phyloP scores from a whole-genome alignment of 2,797 vertebrate genomes.

The Pampus argenteus region DNA sequence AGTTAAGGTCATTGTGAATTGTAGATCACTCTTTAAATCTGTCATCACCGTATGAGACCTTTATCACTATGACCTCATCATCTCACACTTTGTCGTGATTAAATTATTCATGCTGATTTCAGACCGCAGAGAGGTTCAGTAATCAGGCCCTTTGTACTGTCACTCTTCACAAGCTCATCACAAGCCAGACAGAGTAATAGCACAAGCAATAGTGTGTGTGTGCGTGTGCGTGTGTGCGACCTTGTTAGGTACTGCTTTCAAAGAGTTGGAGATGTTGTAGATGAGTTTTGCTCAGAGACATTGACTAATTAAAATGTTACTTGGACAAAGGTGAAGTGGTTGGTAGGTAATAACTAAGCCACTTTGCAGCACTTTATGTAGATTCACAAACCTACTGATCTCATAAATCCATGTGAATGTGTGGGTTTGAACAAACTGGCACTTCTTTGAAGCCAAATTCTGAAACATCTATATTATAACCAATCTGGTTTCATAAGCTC shows the following conservation, averaged over 20 bases:
- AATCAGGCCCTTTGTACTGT: slow-evolving; percentile 43
- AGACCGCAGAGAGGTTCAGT: slow-evolving; percentile 26
- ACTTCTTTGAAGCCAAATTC: neutral
- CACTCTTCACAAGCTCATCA: slow-evolving; percentile 24
- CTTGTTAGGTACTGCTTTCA: neutral
- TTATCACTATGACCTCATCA: slow-evolving; percentile 43
- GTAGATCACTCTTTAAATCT: slow-evolving; percentile 25
- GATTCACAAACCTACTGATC: slow-evolving; percentile 10
- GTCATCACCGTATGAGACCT: slow-evolving; percentile 28
- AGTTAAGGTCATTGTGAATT: slow-evolving; percentile 23
- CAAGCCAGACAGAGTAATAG: slow-evolving; percentile 21
- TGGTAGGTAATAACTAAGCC: slow-evolving; percentile 11
- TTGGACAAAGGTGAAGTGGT: slow-evolving; percentile 4
- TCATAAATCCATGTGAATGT: neutral
- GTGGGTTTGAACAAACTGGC: neutral
- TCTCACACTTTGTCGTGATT: slow-evolving; percentile 38
- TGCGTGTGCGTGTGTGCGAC: neutral
- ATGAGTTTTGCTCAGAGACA: neutral
- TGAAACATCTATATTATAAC: neutral
- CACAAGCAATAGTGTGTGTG: neutral
- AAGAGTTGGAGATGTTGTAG: neutral
- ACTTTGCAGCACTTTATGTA: slow-evolving; percentile 16
- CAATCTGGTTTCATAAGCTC: neutral
- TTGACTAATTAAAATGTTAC: neutral
- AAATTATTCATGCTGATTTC: slow-evolving; percentile 59